phyloP scores from a whole-genome alignment of 2,113 vertebrate genomes.

The Pseudorectes ferrugineus region DNA sequence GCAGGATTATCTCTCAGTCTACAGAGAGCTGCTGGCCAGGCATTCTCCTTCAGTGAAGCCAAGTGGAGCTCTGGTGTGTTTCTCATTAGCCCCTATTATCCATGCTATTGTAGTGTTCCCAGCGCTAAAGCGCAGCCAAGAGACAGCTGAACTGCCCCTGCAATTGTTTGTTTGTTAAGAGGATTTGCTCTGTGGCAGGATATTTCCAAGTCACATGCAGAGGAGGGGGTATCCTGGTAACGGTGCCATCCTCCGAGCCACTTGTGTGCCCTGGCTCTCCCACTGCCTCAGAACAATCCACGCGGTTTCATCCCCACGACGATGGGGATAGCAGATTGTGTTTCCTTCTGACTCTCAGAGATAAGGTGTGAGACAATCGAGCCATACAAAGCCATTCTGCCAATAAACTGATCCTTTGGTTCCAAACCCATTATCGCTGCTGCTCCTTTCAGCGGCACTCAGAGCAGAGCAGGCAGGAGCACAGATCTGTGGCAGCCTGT shows the following conservation, averaged over 20 bases:
- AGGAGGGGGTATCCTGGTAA: background rate
- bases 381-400: background rate
- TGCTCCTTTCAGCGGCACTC: background rate
- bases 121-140: background rate
- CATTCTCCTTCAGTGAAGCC: background rate
- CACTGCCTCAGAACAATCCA: background rate
- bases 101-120: background rate
- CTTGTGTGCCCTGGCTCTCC: background rate
- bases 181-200: background rate
- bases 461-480: background rate
- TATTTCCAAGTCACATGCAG: background rate
- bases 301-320: accelerated
- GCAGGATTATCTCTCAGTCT: background rate
- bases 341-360: background rate
- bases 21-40: background rate
- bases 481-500: background rate
- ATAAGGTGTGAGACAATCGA: background rate
- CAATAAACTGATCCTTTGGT: background rate
- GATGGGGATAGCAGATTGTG: background rate
- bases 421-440: background rate
- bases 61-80: background rate
- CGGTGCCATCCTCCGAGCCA: background rate
- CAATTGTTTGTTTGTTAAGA: background rate
- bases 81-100: background rate
- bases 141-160: background rate